Conservation (phyloP, 2,888 invertebrate species). For the Meghimatium bilineatum region DNA sequence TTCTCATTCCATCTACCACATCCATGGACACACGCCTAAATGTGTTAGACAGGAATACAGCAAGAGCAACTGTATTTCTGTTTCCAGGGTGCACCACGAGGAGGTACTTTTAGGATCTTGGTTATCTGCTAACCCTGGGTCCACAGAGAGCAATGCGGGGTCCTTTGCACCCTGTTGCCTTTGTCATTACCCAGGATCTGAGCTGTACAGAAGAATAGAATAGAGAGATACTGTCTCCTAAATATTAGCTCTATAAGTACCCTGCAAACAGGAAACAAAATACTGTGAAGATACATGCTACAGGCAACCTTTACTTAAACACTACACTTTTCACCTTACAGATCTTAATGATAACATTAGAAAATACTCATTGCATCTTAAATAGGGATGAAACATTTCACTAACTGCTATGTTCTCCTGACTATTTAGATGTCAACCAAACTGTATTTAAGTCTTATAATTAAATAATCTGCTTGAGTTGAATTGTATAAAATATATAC, state of each 20-base stretch:
- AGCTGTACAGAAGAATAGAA: too few species aligned
- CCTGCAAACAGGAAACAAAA: not conserved
- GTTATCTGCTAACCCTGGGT: too few species aligned
- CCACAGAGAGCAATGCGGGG: too few species aligned
- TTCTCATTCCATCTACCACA: too few species aligned
- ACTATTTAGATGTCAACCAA: not conserved
- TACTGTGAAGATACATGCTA: not conserved
- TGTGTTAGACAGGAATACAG: too few species aligned
- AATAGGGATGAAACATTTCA: not conserved
- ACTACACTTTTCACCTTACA: not conserved
- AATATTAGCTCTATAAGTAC: not conserved
- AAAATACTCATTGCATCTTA: not conserved
- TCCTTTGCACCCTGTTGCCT: too few species aligned
- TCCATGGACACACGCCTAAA: too few species aligned
- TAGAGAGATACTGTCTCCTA: too few species aligned
- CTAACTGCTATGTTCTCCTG: not conserved
- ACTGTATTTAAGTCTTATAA: not conserved
- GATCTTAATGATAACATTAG: not conserved
- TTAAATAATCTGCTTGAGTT: not conserved
- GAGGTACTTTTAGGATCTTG: too few species aligned
- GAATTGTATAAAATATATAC: not conserved
- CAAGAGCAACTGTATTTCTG: too few species aligned
- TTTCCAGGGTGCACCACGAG: too few species aligned
- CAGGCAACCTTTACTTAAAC: not conserved
- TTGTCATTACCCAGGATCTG: too few species aligned